These are phyloP conservation scores for Melanerpes aurifrons DNA, from an alignment of 2,113 vertebrate genomes.

Conservation along the genomic window DNA sequence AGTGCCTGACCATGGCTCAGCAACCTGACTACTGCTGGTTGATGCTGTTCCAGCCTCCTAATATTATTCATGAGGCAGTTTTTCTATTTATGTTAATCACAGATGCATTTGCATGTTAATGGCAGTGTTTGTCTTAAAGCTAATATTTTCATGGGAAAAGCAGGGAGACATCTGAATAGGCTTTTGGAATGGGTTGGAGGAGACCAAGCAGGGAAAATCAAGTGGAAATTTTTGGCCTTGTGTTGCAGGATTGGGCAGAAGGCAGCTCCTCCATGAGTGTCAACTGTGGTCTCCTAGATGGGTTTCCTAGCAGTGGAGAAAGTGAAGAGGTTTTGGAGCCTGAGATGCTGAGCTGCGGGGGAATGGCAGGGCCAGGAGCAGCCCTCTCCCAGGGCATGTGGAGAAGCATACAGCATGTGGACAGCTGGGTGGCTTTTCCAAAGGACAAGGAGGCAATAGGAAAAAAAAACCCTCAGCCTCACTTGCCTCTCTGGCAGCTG, in stretches of 20 bases:
- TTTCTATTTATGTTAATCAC: slow-evolving; percentile 58
- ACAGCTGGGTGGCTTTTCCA: not conserved
- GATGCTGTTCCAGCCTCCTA: slow-evolving; percentile 13
- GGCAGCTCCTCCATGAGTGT: slow-evolving; percentile 11
- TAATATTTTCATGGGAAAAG: slow-evolving; percentile 21
- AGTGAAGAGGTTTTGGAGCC: not conserved
- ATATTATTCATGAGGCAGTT: slow-evolving; percentile 37
- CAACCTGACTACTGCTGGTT: not conserved
- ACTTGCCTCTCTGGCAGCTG: not conserved
- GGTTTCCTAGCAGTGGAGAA: not conserved
- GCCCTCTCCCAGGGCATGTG: fast-evolving
- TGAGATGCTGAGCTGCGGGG: not conserved
- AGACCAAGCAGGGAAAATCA: not conserved
- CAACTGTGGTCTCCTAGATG: not conserved
- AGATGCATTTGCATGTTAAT: slow-evolving; percentile 73
- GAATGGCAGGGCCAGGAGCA: not conserved
- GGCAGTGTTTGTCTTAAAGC: slow-evolving; percentile 67
- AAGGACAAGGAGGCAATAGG: not conserved
- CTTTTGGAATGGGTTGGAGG: slow-evolving; percentile 9
- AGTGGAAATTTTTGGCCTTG: slow-evolving; percentile 2
- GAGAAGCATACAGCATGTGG: not conserved
- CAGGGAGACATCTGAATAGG: not conserved
- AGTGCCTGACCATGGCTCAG: not conserved
- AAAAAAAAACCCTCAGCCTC: not conserved
- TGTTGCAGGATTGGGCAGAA: not conserved